Conservation (phyloP, 1,140 invertebrate species). For the Lepidotrigona ventralis region DNA sequence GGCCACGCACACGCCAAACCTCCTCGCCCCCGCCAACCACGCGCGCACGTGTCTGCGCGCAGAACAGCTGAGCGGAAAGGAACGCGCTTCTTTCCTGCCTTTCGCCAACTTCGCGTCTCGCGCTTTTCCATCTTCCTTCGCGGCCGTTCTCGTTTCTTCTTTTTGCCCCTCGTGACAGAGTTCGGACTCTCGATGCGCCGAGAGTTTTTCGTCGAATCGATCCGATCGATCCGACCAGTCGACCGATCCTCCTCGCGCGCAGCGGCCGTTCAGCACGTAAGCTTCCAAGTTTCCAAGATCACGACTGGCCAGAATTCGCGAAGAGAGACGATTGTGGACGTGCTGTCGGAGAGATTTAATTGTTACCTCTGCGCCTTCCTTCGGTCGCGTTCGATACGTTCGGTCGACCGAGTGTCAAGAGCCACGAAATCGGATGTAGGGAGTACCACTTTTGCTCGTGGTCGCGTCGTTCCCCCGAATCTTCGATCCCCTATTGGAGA, state of each 20-base stretch:
- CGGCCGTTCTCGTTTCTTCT: not conserved
- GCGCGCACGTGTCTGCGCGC: conserved; percentile 78
- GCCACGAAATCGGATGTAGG: not conserved
- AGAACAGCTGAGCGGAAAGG: conserved; percentile 77
- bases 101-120: not conserved
- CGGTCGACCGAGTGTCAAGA: not conserved
- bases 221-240: not conserved
- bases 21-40: conserved; percentile 67
- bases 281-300: not conserved
- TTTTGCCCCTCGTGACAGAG: too few species aligned
- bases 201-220: not conserved
- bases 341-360: not conserved
- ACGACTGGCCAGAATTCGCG: not conserved
- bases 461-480: conserved; percentile 4
- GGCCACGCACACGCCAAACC: conserved; percentile 63
- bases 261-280: not conserved
- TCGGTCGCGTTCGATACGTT: not conserved
- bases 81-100: conserved; percentile 46
- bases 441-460: conserved; percentile 8
- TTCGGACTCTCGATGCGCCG: not conserved
- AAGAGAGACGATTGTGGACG: not conserved
- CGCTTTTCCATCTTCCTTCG: not conserved
- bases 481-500: not conserved
- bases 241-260: not conserved
- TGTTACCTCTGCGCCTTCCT: not conserved